Evolutionary conservation across 1,140 invertebrate genomes (phyloP), one percentile per base, ranked within the genome.

Genomic region (Penaeus japonicus): DNA sequence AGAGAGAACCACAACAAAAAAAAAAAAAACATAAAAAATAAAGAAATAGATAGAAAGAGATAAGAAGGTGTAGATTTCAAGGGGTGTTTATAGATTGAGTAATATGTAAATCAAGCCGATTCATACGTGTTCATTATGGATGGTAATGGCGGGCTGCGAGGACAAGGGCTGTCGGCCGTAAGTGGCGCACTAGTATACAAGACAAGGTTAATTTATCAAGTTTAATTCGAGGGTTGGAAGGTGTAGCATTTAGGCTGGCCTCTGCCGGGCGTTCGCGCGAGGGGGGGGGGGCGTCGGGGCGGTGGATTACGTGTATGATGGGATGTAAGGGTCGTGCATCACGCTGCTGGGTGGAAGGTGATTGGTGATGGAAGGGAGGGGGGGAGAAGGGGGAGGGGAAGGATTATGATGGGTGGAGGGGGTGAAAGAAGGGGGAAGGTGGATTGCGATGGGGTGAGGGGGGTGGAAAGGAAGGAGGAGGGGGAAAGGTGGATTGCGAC

Each of bases 121-220:
- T 73, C 35, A 73, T 73, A 73, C 70, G 35, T 73, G 70, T 30
- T 73, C 70, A 73, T 73, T 73, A 73, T 73, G 35, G 70, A 73
- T 73, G 70, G 70, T 73, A 73, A 73, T 73, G 70, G 27, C 27
- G 70, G 35, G 70, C 27, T 30, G 27, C 27, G 35, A 73, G 35
- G 70, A 73, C 27, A 32, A 32, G 27, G 70, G 70, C 35, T 73
- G 70, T 73, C 70, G 35, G 70, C 27, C 24, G 15, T 73, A 73
- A 73, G 70, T 73, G 70, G 70, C 70, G 35, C 24, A 73, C 27
- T 27, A 18, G 70, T 73, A 17, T 73, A 32, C 27, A 12, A 32
- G 70, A 73, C 27, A 27, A 15, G 27, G 27, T 73, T 73, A 73
- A 73, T 73, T 73, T 73, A 73, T 73, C 70, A 73, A 30, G 70